Conservation (phyloP, 2,797 vertebrate genomes). For the Neoniphon sammara region DNA sequence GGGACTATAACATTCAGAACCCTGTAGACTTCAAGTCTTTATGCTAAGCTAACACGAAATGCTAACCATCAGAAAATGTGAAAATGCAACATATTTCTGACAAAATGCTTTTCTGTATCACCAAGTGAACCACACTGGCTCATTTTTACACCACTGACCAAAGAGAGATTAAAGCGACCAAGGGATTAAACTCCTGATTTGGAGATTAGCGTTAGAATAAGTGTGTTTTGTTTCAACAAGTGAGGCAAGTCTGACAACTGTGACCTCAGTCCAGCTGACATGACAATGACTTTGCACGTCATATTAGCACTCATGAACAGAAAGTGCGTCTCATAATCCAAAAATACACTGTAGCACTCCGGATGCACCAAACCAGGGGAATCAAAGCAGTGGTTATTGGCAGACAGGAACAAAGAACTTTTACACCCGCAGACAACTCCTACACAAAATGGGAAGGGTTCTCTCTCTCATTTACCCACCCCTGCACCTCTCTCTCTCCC, state of each 20-base stretch:
- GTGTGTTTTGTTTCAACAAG: constrained; percentile 4
- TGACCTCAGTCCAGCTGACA: not conserved
- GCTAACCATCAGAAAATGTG: too few species aligned
- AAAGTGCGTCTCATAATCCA: too few species aligned
- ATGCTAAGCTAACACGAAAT: too few species aligned
- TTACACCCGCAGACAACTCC: constrained; percentile 25
- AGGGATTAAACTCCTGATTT: not conserved
- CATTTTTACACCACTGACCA: not conserved
- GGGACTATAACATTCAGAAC: too few species aligned
- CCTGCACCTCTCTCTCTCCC: too few species aligned
- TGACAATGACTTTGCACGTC: constrained; percentile 15
- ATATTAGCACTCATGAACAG: constrained; percentile 1
- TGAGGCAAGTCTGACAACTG: not conserved
- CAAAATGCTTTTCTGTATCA: not conserved
- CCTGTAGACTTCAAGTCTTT: too few species aligned
- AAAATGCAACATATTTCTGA: too few species aligned
- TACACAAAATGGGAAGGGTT: too few species aligned
- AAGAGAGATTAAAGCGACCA: constrained; percentile 7
- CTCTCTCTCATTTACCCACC: too few species aligned
- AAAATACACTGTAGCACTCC: constrained; percentile 4
- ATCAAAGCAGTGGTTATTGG: constrained; percentile 9
- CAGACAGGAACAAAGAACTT: constrained; percentile 41
- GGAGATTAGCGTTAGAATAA: constrained; percentile 30
- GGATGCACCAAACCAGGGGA: not conserved
- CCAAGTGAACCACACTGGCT: not conserved